phyloP scores from a whole-genome alignment of 2,797 vertebrate genomes.

The Pygocentrus nattereri region DNA sequence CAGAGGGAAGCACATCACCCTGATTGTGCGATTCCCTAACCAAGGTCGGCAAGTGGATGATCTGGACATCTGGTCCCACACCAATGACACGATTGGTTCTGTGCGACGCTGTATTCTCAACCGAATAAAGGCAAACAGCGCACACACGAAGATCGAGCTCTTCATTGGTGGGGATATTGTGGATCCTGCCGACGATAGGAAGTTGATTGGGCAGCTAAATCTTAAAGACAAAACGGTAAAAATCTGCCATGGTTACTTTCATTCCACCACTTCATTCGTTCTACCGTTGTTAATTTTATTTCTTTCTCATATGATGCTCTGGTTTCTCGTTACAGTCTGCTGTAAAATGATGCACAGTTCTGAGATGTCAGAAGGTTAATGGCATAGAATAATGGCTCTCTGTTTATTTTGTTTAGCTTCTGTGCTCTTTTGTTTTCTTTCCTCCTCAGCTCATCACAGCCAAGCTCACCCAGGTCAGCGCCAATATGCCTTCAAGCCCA shows the following conservation, averaged over 20 bases:
- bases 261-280: too few relatives aligned
- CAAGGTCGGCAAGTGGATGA: conserved; percentile 98
- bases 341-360: neutral
- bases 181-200: conserved; percentile 96
- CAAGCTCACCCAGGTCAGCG: conserved; percentile 98
- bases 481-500: conserved; percentile 99
- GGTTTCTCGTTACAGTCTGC: too few relatives aligned
- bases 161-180: conserved; percentile 97
- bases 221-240: conserved; percentile 98
- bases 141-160: conserved; percentile 97
- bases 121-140: conserved; percentile 97
- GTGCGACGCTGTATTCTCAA: conserved; percentile 96
- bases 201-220: conserved; percentile 97
- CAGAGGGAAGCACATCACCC: conserved; percentile 96
- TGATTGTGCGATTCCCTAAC: conserved; percentile 98
- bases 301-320: too few relatives aligned
- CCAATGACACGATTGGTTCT: conserved; percentile 97
- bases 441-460: conserved; percentile 92
- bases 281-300: neutral
- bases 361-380: neutral
- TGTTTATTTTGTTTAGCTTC: neutral
- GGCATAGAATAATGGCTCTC: neutral
- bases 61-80: conserved; percentile 98
- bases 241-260: neutral
- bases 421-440: neutral